These are phyloP conservation scores for Oreochromis niloticus DNA, from an alignment of 2,113 vertebrate species.

Conservation along the genomic window DNA sequence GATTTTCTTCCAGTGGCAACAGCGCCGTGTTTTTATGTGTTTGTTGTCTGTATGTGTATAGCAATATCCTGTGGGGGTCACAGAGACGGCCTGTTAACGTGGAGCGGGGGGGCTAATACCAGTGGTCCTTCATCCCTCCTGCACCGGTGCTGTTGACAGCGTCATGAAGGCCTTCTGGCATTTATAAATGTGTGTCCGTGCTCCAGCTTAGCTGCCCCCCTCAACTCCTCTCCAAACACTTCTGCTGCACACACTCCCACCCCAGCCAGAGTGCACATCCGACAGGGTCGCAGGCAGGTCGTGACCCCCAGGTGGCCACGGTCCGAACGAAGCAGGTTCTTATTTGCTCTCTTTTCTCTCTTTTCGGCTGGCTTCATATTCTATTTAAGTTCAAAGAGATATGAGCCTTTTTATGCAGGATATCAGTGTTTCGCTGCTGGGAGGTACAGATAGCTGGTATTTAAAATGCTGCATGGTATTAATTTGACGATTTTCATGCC, in stretches of 20 bases:
- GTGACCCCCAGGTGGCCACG: slow-evolving; percentile 90
- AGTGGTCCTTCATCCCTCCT: neutral
- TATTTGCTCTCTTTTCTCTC: slow-evolving; percentile 3
- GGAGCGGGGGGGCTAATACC: neutral
- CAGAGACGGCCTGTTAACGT: slow-evolving; percentile 57
- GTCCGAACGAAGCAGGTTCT: slow-evolving; percentile 13
- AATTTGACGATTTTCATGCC: slow-evolving; percentile 28
- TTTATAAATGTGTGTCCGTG: slow-evolving; percentile 54
- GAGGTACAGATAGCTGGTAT: slow-evolving; percentile 5
- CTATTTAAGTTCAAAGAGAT: slow-evolving; percentile 1
- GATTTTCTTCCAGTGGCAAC: slow-evolving; percentile 1
- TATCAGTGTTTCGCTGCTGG: neutral
- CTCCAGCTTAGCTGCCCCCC: slow-evolving; percentile 63
- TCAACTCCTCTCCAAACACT: slow-evolving; percentile 43
- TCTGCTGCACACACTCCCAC: slow-evolving; percentile 68
- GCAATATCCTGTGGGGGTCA: slow-evolving; percentile 70
- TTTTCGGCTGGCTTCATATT: neutral
- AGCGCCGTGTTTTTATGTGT: slow-evolving; percentile 27
- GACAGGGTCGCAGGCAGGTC: slow-evolving; percentile 91
- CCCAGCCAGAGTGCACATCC: slow-evolving; percentile 84
- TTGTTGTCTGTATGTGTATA: slow-evolving; percentile 51
- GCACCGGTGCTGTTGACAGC: slow-evolving; percentile 20
- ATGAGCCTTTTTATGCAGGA: neutral
- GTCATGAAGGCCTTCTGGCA: slow-evolving; percentile 54
- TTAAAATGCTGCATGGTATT: slow-evolving; percentile 13